These are phyloP conservation scores for rabbit (Oryctolagus cuniculus) DNA, from an alignment of 2,113 vertebrate species.

Conservation along the genomic window DNA sequence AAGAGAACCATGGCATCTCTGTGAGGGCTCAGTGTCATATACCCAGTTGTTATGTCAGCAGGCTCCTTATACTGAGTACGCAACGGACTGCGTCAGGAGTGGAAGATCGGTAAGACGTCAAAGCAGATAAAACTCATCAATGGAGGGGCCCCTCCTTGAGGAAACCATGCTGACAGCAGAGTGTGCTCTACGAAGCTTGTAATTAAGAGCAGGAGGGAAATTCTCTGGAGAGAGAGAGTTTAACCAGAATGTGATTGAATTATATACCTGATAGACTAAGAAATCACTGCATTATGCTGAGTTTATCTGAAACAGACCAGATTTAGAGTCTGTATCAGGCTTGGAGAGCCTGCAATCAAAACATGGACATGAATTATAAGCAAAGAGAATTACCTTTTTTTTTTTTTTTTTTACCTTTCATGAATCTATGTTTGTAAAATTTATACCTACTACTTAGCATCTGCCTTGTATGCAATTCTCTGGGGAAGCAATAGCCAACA, in stretches of 20 bases:
- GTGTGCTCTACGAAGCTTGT: background rate
- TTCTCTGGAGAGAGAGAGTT: background rate
- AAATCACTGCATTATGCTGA: background rate
- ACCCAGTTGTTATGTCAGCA: no score
- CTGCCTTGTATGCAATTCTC: background rate
- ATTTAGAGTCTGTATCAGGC: background rate
- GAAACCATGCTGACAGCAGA: no score
- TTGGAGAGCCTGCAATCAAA: background rate
- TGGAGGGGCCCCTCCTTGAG: background rate
- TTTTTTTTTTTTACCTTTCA: background rate
- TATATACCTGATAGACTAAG: background rate
- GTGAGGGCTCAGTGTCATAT: fast-evolving
- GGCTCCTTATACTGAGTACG: background rate
- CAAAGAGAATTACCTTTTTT: background rate
- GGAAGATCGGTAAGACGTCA: background rate
- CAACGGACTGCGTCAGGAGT: background rate
- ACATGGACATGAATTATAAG: background rate
- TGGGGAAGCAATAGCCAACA: background rate
- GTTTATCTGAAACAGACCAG: constrained; percentile 25
- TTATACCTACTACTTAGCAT: background rate
- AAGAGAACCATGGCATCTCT: background rate
- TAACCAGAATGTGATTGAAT: background rate
- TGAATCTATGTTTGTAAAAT: background rate
- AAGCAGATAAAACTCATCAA: background rate
- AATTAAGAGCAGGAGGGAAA: no score